These are phyloP conservation scores for Lordiphosa andalusiaca DNA, from an alignment of 2,888 invertebrate species.

Conservation along the genomic window DNA sequence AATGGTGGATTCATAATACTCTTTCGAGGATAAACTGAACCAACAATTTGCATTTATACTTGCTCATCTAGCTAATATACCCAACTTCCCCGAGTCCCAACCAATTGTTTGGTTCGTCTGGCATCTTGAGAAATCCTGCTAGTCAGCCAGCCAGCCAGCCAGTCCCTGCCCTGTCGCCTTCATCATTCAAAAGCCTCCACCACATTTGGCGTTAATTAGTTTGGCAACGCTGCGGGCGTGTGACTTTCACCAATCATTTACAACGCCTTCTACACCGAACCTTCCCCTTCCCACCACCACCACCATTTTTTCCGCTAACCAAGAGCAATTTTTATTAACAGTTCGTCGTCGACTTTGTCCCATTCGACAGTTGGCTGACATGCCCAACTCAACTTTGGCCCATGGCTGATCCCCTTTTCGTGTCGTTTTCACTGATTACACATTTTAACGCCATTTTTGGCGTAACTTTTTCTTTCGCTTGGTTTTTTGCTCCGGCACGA, in stretches of 20 bases:
- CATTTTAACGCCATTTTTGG: slow-evolving; percentile 68
- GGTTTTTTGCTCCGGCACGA: slow-evolving; percentile 11
- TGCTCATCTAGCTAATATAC: background rate
- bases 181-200: slow-evolving; percentile 39
- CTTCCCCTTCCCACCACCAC: slow-evolving; percentile 4
- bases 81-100: background rate
- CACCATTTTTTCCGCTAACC: slow-evolving; percentile 29
- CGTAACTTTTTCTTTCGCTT: slow-evolving; percentile 41
- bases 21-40: too few species aligned
- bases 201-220: slow-evolving; percentile 71
- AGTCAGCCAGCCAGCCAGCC: background rate
- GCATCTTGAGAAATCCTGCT: slow-evolving; percentile 10
- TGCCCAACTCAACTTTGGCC: slow-evolving; percentile 17
- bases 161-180: slow-evolving; percentile 2
- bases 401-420: slow-evolving; percentile 33
- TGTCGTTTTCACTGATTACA: slow-evolving; percentile 62
- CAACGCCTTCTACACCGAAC: slow-evolving; percentile 29
- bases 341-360: slow-evolving; percentile 33
- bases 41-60: too few species aligned
- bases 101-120: background rate
- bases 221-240: slow-evolving; percentile 65
- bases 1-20: too few species aligned
- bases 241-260: slow-evolving; percentile 62
- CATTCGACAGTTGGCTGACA: slow-evolving; percentile 52
- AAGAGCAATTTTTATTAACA: slow-evolving; percentile 68